Percentiles rank a stretch among this genome's conserved stretches.
Evolutionary conservation across 2,113 vertebrate genomes (phyloP).

Genomic region (Ifrita kowaldi): DNA sequence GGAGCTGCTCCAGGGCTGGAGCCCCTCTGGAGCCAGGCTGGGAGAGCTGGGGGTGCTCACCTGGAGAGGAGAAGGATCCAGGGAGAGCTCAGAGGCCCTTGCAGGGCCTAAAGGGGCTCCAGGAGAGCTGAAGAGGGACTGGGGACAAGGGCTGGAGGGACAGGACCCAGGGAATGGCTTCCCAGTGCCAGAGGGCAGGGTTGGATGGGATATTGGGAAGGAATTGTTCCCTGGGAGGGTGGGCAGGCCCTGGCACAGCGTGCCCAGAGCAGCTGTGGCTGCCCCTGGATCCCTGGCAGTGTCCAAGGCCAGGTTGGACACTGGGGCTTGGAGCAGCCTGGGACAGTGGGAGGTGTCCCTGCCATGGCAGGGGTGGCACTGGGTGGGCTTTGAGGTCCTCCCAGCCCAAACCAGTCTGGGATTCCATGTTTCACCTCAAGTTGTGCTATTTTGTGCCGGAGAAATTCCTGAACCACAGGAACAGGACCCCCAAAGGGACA

Average conservation of each 20-base stretch:
- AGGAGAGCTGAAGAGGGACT: background rate
- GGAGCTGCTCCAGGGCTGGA: background rate
- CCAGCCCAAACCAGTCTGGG: background rate
- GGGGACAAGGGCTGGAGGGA: background rate
- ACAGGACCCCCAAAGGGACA: background rate
- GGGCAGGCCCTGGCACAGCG: background rate
- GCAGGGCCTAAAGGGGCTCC: background rate
- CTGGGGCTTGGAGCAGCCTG: background rate
- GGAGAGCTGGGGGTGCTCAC: background rate
- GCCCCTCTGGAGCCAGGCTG: background rate
- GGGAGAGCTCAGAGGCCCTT: background rate
- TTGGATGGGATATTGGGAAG: background rate
- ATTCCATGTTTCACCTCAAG: background rate
- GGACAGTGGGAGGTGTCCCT: background rate
- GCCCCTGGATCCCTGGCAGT: background rate
- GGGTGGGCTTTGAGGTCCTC: rapidly evolving
- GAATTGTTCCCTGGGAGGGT: background rate
- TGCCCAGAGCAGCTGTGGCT: background rate
- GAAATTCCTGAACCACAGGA: background rate
- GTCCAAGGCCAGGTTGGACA: background rate
- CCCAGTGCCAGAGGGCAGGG: background rate
- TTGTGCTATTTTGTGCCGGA: background rate
- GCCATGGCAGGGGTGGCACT: background rate
- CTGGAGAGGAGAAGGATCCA: background rate
- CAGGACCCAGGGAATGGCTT: background rate